These are phyloP conservation scores for Myotis lucifugus DNA, from an alignment of 2,113 vertebrate genomes.

Conservation along the genomic window DNA sequence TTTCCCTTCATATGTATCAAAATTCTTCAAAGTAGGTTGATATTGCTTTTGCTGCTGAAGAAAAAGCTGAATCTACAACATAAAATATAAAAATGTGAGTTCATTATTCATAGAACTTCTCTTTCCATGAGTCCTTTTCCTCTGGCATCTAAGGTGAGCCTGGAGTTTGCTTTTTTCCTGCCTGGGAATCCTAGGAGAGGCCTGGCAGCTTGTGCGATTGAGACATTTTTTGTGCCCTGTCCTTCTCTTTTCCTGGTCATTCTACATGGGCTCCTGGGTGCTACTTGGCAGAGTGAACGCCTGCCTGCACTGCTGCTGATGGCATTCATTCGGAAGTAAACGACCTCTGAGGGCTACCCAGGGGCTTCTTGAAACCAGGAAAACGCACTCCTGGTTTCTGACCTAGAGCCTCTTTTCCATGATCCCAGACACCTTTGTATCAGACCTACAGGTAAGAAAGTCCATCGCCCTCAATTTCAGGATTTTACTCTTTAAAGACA, in stretches of 20 bases:
- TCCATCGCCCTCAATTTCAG: neutral
- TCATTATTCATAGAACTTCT: conserved; percentile 63
- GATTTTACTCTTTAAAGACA: neutral
- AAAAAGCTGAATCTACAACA: conserved; percentile 4
- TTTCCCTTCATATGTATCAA: conserved; percentile 6
- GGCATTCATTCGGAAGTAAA: conserved; percentile 1
- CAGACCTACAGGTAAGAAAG: neutral
- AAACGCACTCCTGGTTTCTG: neutral
- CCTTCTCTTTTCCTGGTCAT: neutral
- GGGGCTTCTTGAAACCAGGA: no score
- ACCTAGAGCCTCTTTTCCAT: neutral
- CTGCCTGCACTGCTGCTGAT: neutral
- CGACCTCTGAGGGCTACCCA: neutral
- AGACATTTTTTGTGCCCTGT: neutral
- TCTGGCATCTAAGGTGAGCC: neutral
- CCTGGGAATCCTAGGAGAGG: neutral
- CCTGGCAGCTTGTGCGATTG: neutral
- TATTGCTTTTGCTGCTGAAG: conserved; percentile 49
- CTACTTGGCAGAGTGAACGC: neutral
- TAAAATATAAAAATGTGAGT: conserved; percentile 52
- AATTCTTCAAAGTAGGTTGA: conserved; percentile 54
- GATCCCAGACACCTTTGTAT: neutral
- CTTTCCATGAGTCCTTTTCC: conserved; percentile 48
- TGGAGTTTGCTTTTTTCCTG: neutral
- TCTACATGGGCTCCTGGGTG: neutral